Evolutionary conservation across 2,797 vertebrate genomes (phyloP).

Genomic region (Mareca strepera): DNA sequence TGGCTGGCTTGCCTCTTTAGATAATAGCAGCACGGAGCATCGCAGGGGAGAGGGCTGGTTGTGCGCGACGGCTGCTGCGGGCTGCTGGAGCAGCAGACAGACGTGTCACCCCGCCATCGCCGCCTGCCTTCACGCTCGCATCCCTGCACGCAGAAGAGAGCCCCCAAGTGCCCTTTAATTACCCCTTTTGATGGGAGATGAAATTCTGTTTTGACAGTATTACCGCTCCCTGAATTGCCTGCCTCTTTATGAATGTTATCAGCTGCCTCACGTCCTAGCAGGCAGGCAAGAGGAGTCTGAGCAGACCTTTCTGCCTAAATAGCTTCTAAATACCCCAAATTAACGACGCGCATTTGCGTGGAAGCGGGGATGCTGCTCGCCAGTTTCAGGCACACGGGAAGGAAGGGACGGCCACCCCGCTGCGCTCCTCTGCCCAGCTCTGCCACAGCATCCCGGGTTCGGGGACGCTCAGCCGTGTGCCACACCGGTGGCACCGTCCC

Average conservation of each 20-base stretch:
- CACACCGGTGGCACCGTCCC: fast-evolving
- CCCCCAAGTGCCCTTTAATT: slow-evolving; percentile 67
- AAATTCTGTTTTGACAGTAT: slow-evolving; percentile 56
- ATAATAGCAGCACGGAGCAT: fast-evolving
- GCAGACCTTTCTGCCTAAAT: slow-evolving; percentile 56
- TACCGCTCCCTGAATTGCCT: slow-evolving; percentile 35
- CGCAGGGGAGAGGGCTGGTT: neutral
- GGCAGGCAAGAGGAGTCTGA: neutral
- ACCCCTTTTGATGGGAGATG: slow-evolving; percentile 43
- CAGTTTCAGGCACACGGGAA: neutral
- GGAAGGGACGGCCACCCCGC: neutral
- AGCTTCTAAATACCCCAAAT: slow-evolving; percentile 61
- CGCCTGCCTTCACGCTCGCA: neutral
- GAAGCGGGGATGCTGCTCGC: neutral
- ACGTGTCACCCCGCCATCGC: neutral
- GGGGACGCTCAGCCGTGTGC: fast-evolving
- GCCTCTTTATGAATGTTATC: slow-evolving; percentile 61
- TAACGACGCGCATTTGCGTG: neutral
- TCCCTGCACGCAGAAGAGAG: neutral
- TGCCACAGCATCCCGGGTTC: fast-evolving
- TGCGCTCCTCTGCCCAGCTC: fast-evolving
- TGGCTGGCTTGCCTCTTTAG: neutral
- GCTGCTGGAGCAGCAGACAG: slow-evolving; percentile 18
- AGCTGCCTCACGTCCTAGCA: slow-evolving; percentile 27
- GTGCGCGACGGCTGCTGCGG: neutral